These are phyloP conservation scores for Eugnorisma glareosa DNA, from an alignment of 2,888 invertebrate species.

Conservation along the genomic window DNA sequence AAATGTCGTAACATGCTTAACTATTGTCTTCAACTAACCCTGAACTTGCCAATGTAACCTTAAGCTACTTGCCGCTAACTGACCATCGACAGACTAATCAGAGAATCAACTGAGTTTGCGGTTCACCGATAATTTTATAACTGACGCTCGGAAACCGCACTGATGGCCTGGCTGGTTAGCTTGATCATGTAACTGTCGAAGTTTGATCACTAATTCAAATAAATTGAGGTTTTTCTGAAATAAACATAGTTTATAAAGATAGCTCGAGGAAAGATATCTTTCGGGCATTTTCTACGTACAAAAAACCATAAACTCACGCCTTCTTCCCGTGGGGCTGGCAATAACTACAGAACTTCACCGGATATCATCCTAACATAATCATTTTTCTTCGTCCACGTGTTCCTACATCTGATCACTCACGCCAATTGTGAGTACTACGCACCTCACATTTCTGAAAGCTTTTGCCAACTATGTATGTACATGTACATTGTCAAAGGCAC, in stretches of 20 bases:
- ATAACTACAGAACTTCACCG: background rate
- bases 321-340: background rate
- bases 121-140: conserved; percentile 50
- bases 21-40: background rate
- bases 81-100: conserved; percentile 17
- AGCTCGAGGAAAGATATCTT: background rate
- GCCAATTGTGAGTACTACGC: background rate
- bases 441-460: background rate
- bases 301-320: background rate
- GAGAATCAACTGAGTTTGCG: conserved; percentile 33
- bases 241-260: background rate
- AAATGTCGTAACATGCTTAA: background rate
- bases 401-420: background rate
- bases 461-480: background rate
- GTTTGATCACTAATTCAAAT: background rate
- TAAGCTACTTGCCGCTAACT: conserved; percentile 18
- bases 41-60: background rate
- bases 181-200: conserved; percentile 1
- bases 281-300: background rate
- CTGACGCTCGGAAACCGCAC: conserved; percentile 29
- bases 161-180: conserved; percentile 4
- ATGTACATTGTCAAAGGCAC: no score
- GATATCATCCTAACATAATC: background rate
- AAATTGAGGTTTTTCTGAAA: background rate
- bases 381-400: background rate